A percentile compares a stretch with the other conserved stretches of the same genome.
Evolutionary conservation across 2,888 invertebrate genomes (phyloP).

Genomic region (Idaea biselata): DNA sequence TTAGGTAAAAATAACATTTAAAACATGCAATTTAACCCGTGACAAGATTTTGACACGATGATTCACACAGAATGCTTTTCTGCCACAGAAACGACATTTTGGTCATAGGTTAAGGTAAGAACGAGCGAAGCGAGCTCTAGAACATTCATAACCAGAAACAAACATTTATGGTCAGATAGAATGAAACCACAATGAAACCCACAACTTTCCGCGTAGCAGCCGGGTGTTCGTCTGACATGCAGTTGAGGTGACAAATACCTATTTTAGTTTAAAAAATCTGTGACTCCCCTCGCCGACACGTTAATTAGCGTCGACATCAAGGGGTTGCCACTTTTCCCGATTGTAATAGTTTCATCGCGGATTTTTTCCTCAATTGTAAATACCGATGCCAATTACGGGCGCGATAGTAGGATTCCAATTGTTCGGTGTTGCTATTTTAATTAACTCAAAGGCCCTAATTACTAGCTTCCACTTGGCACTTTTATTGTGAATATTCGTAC

Average conservation of each 20-base stretch:
- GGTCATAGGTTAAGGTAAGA: too few relatives aligned
- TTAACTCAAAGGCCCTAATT: slow-evolving; percentile 19
- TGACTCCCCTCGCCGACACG: not conserved
- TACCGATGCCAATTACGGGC: slow-evolving; percentile 10
- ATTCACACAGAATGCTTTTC: too few relatives aligned
- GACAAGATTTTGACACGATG: too few relatives aligned
- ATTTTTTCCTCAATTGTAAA: slow-evolving; percentile 38
- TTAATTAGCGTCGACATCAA: not conserved
- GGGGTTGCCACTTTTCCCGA: slow-evolving; percentile 25
- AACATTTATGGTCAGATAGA: too few relatives aligned
- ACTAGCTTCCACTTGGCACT: slow-evolving; percentile 9
- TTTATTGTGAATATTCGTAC: slow-evolving; percentile 8
- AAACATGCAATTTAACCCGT: too few relatives aligned
- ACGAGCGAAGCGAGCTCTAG: too few relatives aligned
- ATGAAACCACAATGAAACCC: too few relatives aligned
- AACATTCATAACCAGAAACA: too few relatives aligned
- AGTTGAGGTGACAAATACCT: not conserved
- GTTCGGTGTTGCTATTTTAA: slow-evolving; percentile 16
- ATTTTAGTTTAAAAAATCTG: not conserved
- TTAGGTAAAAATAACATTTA: too few relatives aligned
- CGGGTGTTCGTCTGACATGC: too few relatives aligned
- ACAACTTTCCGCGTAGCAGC: too few relatives aligned
- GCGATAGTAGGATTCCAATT: slow-evolving; percentile 19
- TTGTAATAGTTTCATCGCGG: slow-evolving; percentile 48
- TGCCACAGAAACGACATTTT: too few relatives aligned